phyloP scores from a whole-genome alignment of 2,888 invertebrate genomes.

The Ichneumon xanthorius region DNA sequence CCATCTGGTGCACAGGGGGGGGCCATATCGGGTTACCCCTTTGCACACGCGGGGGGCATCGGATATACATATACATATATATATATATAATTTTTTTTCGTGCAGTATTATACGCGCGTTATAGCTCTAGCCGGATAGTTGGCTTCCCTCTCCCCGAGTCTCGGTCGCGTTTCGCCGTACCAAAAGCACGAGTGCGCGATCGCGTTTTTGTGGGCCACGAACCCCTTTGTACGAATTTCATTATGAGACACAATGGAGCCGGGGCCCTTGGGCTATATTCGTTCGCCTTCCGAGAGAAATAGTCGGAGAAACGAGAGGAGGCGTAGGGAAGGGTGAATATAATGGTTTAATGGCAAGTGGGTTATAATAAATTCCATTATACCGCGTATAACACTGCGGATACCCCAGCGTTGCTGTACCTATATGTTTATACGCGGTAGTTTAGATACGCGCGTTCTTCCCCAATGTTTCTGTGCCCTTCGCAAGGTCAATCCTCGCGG shows the following conservation, averaged over 20 bases:
- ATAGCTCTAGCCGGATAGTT: slow-evolving; percentile 42
- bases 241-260: slow-evolving; percentile 74
- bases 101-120: slow-evolving; percentile 50
- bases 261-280: slow-evolving; percentile 27
- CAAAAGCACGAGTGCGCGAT: slow-evolving; percentile 49
- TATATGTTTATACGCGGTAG: slow-evolving; percentile 1
- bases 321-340: slow-evolving; percentile 68
- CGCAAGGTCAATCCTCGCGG: not conserved
- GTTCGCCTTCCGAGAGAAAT: slow-evolving; percentile 24
- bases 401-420: not conserved
- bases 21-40: slow-evolving; percentile 73
- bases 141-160: slow-evolving; percentile 10
- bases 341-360: slow-evolving; percentile 76
- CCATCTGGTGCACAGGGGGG: slow-evolving; percentile 74
- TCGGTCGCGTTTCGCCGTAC: slow-evolving; percentile 28
- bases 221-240: slow-evolving; percentile 75
- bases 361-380: slow-evolving; percentile 78
- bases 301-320: slow-evolving; percentile 23
- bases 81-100: slow-evolving; percentile 25
- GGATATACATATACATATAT: not conserved
- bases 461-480: not conserved
- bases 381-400: slow-evolving; percentile 27
- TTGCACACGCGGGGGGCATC: slow-evolving; percentile 46
- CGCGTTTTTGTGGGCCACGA: slow-evolving; percentile 69
- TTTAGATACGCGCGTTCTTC: not conserved